These are phyloP conservation scores for Diachasmimorpha longicaudata DNA, from an alignment of 1,140 invertebrate species.

Conservation along the genomic window DNA sequence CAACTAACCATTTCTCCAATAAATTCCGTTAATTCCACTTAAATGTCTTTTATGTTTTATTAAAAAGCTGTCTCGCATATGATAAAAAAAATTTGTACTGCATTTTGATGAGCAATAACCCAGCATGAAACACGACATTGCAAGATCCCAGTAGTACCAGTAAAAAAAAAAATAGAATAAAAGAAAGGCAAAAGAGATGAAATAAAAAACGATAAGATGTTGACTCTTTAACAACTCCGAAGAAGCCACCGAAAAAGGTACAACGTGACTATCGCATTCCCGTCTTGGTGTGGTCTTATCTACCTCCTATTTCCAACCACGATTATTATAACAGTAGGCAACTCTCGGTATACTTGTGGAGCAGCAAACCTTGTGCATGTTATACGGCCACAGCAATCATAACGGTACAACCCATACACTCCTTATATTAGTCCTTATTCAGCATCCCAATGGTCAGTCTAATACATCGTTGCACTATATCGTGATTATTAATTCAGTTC, in stretches of 20 bases:
- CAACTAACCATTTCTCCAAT: too few relatives aligned
- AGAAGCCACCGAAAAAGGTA: slow-evolving; percentile 22
- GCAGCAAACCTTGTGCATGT: not conserved
- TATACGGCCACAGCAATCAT: slow-evolving; percentile 37
- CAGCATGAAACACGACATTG: not conserved
- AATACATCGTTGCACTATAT: slow-evolving; percentile 23
- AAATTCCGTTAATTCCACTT: too few relatives aligned
- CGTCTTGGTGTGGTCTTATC: slow-evolving; percentile 20
- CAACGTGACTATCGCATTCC: slow-evolving; percentile 20
- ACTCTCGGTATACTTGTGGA: slow-evolving; percentile 13
- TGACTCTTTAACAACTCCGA: slow-evolving; percentile 3
- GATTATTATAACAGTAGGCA: slow-evolving; percentile 40
- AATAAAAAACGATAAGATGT: not conserved
- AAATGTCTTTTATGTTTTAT: too few relatives aligned
- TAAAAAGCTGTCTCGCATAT: too few relatives aligned
- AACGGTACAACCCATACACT: slow-evolving; percentile 48
- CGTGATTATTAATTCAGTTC: slow-evolving; percentile 20
- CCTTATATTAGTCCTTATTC: slow-evolving; percentile 30
- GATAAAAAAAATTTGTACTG: too few relatives aligned
- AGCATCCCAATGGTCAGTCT: slow-evolving; percentile 26
- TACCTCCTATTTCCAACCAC: slow-evolving; percentile 21
- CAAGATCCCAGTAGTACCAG: not conserved
- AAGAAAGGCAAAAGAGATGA: not conserved
- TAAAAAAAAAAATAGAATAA: not conserved
- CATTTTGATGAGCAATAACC: too few relatives aligned